These are phyloP conservation scores for Lacanobia wlatinum DNA, from an alignment of 2,888 invertebrate species.

Conservation along the genomic window DNA sequence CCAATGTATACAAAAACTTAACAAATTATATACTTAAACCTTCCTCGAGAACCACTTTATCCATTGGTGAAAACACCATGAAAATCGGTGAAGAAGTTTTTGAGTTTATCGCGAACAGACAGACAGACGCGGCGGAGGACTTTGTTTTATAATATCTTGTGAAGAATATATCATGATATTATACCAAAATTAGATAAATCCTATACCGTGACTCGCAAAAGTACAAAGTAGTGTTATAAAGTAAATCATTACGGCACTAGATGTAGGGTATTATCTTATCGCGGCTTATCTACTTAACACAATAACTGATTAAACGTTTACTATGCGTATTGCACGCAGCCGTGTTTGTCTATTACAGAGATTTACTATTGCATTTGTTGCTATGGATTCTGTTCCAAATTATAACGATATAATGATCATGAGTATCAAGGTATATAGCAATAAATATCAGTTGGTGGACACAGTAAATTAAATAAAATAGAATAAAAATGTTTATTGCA, in stretches of 20 bases:
- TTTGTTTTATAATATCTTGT: no score
- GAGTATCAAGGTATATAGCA: not conserved
- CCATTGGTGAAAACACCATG: no score
- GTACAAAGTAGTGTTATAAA: constrained; percentile 10
- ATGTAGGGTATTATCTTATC: constrained; percentile 49
- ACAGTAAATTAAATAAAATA: no score
- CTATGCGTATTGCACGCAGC: constrained; percentile 27
- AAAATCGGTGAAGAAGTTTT: no score
- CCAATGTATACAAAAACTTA: no score
- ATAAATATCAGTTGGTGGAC: no score
- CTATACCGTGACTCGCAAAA: not conserved
- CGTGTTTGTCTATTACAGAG: constrained; percentile 16
- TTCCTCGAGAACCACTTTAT: no score
- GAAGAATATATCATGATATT: no score
- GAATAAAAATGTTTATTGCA: no score
- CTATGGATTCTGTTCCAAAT: not conserved
- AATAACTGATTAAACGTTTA: constrained; percentile 53
- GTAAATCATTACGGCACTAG: constrained; percentile 25
- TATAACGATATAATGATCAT: not conserved
- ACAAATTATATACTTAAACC: no score
- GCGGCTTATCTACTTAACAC: constrained; percentile 53
- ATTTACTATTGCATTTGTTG: constrained; percentile 1
- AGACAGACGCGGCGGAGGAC: no score
- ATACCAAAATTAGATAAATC: not conserved
- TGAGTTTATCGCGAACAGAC: no score